Evolutionary conservation across 2,888 invertebrate genomes (phyloP).

Genomic region (Cataglyphis cursor): DNA sequence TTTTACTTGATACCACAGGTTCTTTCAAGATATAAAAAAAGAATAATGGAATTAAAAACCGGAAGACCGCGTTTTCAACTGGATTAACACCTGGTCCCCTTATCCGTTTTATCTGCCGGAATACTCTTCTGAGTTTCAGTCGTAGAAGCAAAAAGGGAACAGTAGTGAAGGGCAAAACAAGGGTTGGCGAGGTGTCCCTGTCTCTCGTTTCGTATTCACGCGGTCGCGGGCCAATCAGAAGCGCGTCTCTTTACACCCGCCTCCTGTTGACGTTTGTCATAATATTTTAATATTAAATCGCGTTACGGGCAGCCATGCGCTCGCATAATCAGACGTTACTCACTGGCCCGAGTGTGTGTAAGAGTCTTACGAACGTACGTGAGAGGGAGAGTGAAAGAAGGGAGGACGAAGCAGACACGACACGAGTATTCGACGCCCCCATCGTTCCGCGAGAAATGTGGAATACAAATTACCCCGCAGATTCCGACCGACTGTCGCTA

Average conservation of each 20-base stretch:
- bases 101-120: constrained; percentile 32
- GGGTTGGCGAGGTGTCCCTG: constrained; percentile 62
- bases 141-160: constrained; percentile 33
- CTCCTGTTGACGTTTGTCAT: constrained; percentile 87
- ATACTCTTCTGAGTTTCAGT: constrained; percentile 49
- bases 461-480: constrained; percentile 83
- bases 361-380: constrained; percentile 57
- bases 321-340: constrained; percentile 86
- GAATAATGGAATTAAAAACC: constrained; percentile 53
- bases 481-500: constrained; percentile 25
- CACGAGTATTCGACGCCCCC: constrained; percentile 77
- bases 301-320: constrained; percentile 86
- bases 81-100: constrained; percentile 50
- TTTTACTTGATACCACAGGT: not conserved
- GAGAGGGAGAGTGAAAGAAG: constrained; percentile 62
- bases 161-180: constrained; percentile 64
- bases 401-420: constrained; percentile 48
- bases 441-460: constrained; percentile 80
- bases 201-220: constrained; percentile 85
- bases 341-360: constrained; percentile 66
- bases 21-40: constrained; percentile 33
- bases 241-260: constrained; percentile 80
- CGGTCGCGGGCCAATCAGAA: constrained; percentile 84
- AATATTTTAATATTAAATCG: constrained; percentile 87
- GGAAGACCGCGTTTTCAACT: constrained; percentile 52